phyloP scores from a whole-genome alignment of 2,888 invertebrate species.

The Catocala fraxini region DNA sequence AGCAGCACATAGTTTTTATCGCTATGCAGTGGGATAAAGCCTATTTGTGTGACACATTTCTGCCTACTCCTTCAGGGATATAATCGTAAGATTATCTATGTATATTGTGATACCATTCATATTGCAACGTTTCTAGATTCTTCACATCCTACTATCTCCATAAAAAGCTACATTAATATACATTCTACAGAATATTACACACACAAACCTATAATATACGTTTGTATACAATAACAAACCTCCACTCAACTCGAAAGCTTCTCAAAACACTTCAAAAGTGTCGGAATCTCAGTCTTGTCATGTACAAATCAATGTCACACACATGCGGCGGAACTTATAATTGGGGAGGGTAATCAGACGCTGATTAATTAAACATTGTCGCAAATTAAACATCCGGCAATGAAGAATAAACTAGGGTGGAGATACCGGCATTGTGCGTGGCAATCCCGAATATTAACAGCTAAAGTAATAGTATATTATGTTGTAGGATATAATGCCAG shows the following conservation, averaged over 20 bases:
- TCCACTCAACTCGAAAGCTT: not conserved
- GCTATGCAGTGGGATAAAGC: too few species aligned
- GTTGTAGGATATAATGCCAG: too few species aligned
- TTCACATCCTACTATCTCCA: too few species aligned
- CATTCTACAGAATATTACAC: not conserved
- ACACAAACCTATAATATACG: not conserved
- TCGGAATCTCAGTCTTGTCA: constrained; percentile 34
- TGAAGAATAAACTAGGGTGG: constrained; percentile 69
- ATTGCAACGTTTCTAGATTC: too few species aligned
- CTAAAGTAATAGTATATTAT: too few species aligned
- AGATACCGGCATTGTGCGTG: constrained; percentile 14
- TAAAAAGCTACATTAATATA: too few species aligned
- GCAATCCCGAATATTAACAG: not conserved
- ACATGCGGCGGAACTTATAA: constrained; percentile 80
- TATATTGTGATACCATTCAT: too few species aligned
- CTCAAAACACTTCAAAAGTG: constrained; percentile 17
- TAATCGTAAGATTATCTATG: too few species aligned
- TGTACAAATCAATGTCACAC: constrained; percentile 78
- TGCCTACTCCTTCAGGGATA: too few species aligned
- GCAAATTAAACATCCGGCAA: constrained; percentile 79
- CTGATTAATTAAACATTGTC: constrained; percentile 84
- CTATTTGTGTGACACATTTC: too few species aligned
- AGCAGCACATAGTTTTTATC: too few species aligned
- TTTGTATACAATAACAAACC: not conserved
- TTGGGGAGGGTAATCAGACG: constrained; percentile 83